Percentiles rank a stretch among this genome's conserved stretches.
These are phyloP conservation scores for Caenorhabditis remanei DNA, from an alignment of 1,140 invertebrate genomes.

Conservation along the genomic window DNA sequence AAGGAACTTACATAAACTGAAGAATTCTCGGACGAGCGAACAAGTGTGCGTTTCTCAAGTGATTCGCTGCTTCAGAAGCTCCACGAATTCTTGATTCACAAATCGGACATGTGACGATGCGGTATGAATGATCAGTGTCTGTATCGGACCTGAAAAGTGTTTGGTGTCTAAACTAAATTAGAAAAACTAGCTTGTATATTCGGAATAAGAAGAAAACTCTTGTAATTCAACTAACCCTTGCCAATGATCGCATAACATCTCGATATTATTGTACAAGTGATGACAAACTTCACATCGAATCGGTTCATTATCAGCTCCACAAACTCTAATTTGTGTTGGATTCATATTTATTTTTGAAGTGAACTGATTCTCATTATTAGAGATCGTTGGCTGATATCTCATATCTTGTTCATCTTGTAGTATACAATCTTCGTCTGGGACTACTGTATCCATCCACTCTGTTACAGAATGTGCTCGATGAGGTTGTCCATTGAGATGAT, in stretches of 20 bases:
- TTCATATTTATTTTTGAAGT: neutral
- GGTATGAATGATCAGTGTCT: conserved; percentile 51
- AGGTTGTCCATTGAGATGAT: neutral
- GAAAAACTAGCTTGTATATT: no score
- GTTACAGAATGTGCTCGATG: conserved; percentile 35
- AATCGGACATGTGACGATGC: conserved; percentile 47
- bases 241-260: conserved; percentile 39
- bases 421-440: neutral
- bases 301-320: neutral
- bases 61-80: conserved; percentile 40
- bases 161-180: neutral
- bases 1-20: neutral
- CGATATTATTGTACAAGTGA: conserved; percentile 37
- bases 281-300: conserved; percentile 43
- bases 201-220: no score
- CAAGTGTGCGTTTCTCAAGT: neutral
- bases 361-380: neutral
- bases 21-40: neutral
- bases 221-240: neutral
- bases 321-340: neutral
- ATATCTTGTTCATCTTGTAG: neutral
- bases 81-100: conserved; percentile 33
- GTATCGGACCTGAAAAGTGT: conserved; percentile 12
- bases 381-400: neutral
- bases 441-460: conserved; percentile 5